Percentiles rank a stretch among this genome's conserved stretches.
Conservation (phyloP, 2,113 vertebrate species). For the Columba livia region DNA sequence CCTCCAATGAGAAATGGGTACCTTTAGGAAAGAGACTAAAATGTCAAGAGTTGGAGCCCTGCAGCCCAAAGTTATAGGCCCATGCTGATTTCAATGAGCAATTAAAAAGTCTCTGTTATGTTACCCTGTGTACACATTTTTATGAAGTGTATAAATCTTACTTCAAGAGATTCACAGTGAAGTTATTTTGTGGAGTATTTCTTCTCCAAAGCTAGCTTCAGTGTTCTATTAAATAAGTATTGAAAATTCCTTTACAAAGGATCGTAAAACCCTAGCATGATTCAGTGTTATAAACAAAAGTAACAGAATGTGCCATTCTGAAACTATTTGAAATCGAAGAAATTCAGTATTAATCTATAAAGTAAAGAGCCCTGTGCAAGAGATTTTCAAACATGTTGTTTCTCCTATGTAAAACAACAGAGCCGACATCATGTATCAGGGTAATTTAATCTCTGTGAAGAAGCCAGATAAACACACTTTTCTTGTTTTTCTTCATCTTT, state of each 20-base stretch:
- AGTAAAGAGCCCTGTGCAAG: neutral
- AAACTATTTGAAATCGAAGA: neutral
- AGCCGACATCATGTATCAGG: neutral
- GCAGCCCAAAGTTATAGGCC: neutral
- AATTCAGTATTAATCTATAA: neutral
- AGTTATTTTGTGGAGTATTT: neutral
- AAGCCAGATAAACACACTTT: neutral
- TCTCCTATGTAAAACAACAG: neutral
- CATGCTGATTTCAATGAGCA: conserved; percentile 17
- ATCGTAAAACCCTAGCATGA: neutral
- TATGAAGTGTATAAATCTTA: neutral
- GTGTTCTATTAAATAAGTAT: neutral
- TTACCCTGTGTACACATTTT: neutral
- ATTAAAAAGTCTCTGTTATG: neutral
- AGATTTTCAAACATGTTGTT: neutral
- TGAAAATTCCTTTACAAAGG: neutral
- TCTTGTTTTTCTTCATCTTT: neutral
- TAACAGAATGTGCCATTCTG: neutral
- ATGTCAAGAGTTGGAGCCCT: neutral
- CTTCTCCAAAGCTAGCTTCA: neutral
- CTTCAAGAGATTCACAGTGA: neutral
- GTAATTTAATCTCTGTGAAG: neutral
- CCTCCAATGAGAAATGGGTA: conserved; percentile 17
- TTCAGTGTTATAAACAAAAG: neutral
- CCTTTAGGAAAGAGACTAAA: conserved; percentile 12